phyloP scores from a whole-genome alignment of 2,113 vertebrate species.

The Lepidothrix coronata region DNA sequence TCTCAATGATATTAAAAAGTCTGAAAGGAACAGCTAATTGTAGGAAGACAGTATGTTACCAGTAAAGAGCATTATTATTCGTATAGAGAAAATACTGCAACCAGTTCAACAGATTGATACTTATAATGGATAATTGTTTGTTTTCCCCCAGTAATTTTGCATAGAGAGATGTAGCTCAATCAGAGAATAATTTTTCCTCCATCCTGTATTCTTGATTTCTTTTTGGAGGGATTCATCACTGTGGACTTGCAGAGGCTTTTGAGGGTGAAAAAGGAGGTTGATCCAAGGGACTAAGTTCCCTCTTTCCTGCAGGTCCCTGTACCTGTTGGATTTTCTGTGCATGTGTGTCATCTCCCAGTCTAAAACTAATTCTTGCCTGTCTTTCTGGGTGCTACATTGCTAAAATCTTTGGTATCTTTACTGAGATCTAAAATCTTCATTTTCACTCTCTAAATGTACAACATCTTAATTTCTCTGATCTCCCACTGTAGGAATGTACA shows the following conservation, averaged over 20 bases:
- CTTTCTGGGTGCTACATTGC: background rate
- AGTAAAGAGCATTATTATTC: background rate
- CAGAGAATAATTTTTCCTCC: background rate
- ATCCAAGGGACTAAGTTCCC: background rate
- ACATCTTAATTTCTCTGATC: background rate
- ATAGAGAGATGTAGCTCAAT: background rate
- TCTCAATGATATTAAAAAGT: background rate
- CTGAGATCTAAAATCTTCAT: background rate
- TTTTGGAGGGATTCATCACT: background rate
- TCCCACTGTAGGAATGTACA: background rate
- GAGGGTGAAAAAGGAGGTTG: background rate
- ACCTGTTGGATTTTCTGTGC: background rate
- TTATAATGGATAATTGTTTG: background rate
- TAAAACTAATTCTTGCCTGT: background rate
- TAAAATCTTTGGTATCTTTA: background rate
- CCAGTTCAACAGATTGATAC: background rate
- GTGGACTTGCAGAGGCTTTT: background rate
- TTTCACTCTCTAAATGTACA: accelerated
- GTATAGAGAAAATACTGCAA: background rate
- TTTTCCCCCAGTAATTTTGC: background rate
- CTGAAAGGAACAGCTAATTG: background rate
- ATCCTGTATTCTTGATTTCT: background rate
- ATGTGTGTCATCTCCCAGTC: background rate
- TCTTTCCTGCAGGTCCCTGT: background rate
- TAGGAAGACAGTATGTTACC: background rate